These are phyloP conservation scores for Furnarius figulus DNA, from an alignment of 2,113 vertebrate genomes.

Conservation along the genomic window DNA sequence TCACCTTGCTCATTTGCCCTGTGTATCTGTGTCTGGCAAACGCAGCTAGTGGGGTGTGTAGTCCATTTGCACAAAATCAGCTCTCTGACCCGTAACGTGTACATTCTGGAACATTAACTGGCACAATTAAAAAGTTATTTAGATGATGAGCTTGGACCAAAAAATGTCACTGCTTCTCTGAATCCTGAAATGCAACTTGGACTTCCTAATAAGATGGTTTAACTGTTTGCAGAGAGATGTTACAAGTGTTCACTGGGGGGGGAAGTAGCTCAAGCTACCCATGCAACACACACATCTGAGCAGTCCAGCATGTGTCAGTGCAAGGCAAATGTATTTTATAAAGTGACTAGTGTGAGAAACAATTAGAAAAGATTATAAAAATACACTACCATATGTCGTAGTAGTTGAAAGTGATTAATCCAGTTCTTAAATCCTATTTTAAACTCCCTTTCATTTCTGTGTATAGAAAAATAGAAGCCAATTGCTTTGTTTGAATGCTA, in stretches of 20 bases:
- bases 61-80: conserved; percentile 25
- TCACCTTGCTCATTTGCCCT: not conserved
- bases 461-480: conserved; percentile 56
- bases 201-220: conserved; percentile 32
- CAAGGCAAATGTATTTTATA: conserved; percentile 34
- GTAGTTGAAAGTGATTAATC: conserved; percentile 52
- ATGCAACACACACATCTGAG: not conserved
- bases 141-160: not conserved
- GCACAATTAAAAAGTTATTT: conserved; percentile 47
- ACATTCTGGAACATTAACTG: conserved; percentile 48
- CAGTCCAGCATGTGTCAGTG: conserved; percentile 3
- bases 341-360: conserved; percentile 41
- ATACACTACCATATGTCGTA: conserved; percentile 63
- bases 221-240: not conserved
- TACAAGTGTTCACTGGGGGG: not conserved
- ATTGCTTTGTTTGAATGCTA: conserved; percentile 60
- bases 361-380: conserved; percentile 72
- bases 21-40: not conserved
- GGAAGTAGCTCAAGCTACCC: not conserved
- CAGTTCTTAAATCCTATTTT: conserved; percentile 57
- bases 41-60: not conserved
- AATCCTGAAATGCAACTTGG: not conserved
- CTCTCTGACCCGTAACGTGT: conserved; percentile 44
- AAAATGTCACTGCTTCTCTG: not conserved
- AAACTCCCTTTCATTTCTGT: conserved; percentile 64